A percentile compares a stretch with the other conserved stretches of the same genome.
phyloP scores from a whole-genome alignment of 2,888 invertebrate species.

The Antheraea yamamai region DNA sequence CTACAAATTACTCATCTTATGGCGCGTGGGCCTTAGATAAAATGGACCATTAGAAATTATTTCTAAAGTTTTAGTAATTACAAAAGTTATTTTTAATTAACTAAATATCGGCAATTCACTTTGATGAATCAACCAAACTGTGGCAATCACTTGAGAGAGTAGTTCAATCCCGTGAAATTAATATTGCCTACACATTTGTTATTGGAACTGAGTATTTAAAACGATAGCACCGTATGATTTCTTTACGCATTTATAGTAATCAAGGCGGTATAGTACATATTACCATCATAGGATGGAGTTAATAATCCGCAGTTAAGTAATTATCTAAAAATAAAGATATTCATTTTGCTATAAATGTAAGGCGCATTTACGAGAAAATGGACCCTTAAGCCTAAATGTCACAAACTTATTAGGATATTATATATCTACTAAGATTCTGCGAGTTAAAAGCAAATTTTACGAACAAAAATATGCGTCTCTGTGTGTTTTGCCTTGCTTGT shows the following conservation, averaged over 20 bases:
- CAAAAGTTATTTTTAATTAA: constrained; percentile 26
- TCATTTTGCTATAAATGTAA: too few species aligned
- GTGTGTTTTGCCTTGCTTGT: too few species aligned
- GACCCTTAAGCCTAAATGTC: too few species aligned
- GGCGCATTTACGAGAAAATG: too few species aligned
- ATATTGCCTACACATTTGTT: neutral
- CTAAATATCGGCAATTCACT: constrained; percentile 30
- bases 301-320: too few species aligned
- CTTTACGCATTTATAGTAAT: neutral
- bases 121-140: constrained; percentile 30
- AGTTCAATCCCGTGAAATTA: neutral
- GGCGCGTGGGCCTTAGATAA: constrained; percentile 13
- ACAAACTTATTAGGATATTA: too few species aligned
- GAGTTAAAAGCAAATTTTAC: too few species aligned
- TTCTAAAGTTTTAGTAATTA: constrained; percentile 15
- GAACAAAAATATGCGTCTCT: too few species aligned
- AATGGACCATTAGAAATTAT: constrained; percentile 14
- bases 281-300: too few species aligned
- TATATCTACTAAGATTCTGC: too few species aligned
- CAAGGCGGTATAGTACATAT: neutral
- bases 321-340: too few species aligned
- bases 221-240: constrained; percentile 1
- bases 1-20: constrained; percentile 6
- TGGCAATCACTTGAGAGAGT: constrained; percentile 12
- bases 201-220: neutral